Evolutionary conservation across 1,140 invertebrate species (phyloP), one percentile per base, ranked within the genome.

Genomic region (Cardiocondyla obscurior): DNA sequence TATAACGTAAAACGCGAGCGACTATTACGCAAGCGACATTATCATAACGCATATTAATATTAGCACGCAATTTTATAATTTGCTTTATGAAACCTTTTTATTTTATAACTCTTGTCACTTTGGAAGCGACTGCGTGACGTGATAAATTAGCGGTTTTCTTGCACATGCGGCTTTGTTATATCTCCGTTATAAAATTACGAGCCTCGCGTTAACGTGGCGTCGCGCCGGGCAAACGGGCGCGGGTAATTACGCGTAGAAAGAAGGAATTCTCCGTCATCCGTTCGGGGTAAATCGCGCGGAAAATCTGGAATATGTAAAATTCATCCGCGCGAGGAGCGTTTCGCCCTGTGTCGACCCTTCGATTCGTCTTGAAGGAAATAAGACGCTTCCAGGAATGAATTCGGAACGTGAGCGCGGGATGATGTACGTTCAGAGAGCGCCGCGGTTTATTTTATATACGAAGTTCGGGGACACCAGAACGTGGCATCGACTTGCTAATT

Each of bases 271-370:
- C 46, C 44, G 57, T 39, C 65, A 25, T 33, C 64, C 49, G 33
- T 16, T 22, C 19, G 25, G 2, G 70, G 53, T 82, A 82, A n/a
- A 82, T 76, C 55, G 79, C 51, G 22, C n/a, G 44, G 57, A 82
- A 82, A 82, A 74, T 82, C n/a, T 16, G 33, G 77, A 74, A 76
- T 74, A 58, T 51, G 57, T 76, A 76, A 82, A 82, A 82, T 60
- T 60, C 49, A 70, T 76, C n/a, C 70, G 7, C 39, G 42, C 22
- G 22, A 70, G 51, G 8, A 39, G n/a, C 55, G 44, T 60, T 33
- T 60, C 55, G 55, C 25, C 12, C 22, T 30, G 19, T 8, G 55
- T 46, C 39, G 57, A 62, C 30, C 44, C 62, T 79, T 67, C 76
- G 64, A 81, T 81, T 7, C 65, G 33, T 42, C 25, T 36, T 64